A percentile compares a stretch with the other conserved stretches of the same genome.
Evolutionary conservation across 2,888 invertebrate species (phyloP).

Genomic region (Salpingus planirostris): DNA sequence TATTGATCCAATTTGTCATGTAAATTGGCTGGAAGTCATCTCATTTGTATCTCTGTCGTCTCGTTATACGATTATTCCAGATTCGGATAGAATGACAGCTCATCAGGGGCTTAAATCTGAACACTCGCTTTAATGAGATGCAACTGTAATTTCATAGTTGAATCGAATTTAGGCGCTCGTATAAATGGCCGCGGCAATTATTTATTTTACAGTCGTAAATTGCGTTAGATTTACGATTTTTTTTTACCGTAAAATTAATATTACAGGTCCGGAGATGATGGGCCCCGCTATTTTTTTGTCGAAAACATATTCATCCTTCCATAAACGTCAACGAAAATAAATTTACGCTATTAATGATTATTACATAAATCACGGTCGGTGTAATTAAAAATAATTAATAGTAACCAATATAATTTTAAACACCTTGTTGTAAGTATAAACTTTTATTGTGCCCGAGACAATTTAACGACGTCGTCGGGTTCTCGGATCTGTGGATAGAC

Average conservation of each 20-base stretch:
- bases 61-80: conserved; percentile 41
- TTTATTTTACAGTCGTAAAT: no score
- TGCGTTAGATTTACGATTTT: no score
- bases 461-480: conserved; percentile 12
- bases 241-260: no score
- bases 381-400: conserved; percentile 22
- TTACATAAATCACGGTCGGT: conserved; percentile 19
- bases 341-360: no score
- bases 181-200: no score
- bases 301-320: no score
- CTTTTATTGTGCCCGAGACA: conserved; percentile 12
- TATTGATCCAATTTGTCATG: conserved; percentile 43
- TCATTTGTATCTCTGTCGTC: conserved; percentile 43
- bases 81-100: conserved; percentile 35
- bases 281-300: no score
- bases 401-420: conserved; percentile 21
- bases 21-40: conserved; percentile 43
- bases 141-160: conserved; percentile 31
- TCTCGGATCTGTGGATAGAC: no score
- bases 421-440: conserved; percentile 20
- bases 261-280: no score
- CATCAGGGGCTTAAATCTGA: conserved; percentile 36
- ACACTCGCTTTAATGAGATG: conserved; percentile 35
- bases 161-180: no score
- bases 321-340: no score